Base-by-base conservation (phyloP, 2,113 vertebrate species). In the Prolemur simus region DNA sequence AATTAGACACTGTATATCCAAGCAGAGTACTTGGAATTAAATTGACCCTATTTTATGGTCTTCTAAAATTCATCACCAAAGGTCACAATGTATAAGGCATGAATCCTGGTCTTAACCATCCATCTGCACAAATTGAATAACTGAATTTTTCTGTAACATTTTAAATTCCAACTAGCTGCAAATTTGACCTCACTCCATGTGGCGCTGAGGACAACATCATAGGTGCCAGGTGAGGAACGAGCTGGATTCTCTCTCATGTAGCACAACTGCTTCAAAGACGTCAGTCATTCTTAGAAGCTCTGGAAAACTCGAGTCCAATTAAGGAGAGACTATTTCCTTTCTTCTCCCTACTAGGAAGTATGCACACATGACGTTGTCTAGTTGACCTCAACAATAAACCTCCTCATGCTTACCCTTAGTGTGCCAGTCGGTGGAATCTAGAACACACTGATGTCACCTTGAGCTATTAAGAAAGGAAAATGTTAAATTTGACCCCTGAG, bases 21-120 rank as follows among this genome's bases (percentile, higher is more conserved):
- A 58, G 76, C 15, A 32, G 66, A 89, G 49, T 21, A 54, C 23
- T 21, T 54, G 29, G 71, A 94, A 87, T 89, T 83, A 84, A 96
- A 95, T 2, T 54, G 91, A 66, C 78, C 68, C 69, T 58, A 76
- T 49, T 91, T 91, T 92, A 45, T 73, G 83, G 54, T 80, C 91
- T 81, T 91, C 96, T 84, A 93, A 81, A 96, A 81, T 60, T 77
- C n/a, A 93, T 54, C 69, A 76, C 47, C 83, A 68, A 60, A 71
- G 49, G 54, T 81, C 92, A 58, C 81, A 85, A 78, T 18, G 58
- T 52, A 77, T 29, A 92, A 58, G 60, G 27, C 87, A 76, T 25
- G 58, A 91, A 87, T 83, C 52, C 45, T 56, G 29, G 29, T 37
- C 58, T 84, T 84, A 76, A 91, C 34, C 21, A 76, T 80, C 45